Percentiles rank a stretch among this genome's conserved stretches.
phyloP scores from a whole-genome alignment of 2,888 invertebrate genomes.

The Aethes cnicana region DNA sequence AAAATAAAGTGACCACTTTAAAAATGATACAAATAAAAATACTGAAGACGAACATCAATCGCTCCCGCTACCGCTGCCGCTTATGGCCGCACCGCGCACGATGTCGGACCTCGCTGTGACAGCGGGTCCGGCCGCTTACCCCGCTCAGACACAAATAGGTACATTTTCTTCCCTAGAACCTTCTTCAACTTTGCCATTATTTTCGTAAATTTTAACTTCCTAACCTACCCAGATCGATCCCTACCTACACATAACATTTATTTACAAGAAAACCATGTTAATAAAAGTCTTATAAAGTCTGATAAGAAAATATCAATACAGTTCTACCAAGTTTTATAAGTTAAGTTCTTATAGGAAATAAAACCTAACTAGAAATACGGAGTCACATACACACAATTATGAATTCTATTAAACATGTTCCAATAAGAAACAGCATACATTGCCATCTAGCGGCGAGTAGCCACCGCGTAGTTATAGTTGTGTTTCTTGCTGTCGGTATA shows the following conservation, averaged over 20 bases:
- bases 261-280: not conserved
- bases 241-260: not conserved
- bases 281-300: not conserved
- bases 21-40: not conserved
- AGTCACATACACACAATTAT: no score
- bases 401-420: constrained; percentile 15
- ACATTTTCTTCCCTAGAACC: constrained; percentile 48
- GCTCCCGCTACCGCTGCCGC: constrained; percentile 36
- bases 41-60: constrained; percentile 14
- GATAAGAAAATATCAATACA: not conserved
- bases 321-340: no score
- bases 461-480: constrained; percentile 31
- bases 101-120: constrained; percentile 54
- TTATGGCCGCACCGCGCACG: constrained; percentile 31
- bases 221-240: no score
- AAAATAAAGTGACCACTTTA: not conserved
- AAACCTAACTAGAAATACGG: no score
- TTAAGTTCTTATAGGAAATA: not conserved
- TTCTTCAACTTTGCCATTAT: constrained; percentile 23
- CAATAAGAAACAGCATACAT: constrained; percentile 37
- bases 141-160: constrained; percentile 70
- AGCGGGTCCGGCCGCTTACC: constrained; percentile 64
- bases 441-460: constrained; percentile 70
- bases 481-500: constrained; percentile 34
- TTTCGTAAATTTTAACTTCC: constrained; percentile 12